Conservation (phyloP, 2,113 vertebrate genomes). For the Dipodomys spectabilis region DNA sequence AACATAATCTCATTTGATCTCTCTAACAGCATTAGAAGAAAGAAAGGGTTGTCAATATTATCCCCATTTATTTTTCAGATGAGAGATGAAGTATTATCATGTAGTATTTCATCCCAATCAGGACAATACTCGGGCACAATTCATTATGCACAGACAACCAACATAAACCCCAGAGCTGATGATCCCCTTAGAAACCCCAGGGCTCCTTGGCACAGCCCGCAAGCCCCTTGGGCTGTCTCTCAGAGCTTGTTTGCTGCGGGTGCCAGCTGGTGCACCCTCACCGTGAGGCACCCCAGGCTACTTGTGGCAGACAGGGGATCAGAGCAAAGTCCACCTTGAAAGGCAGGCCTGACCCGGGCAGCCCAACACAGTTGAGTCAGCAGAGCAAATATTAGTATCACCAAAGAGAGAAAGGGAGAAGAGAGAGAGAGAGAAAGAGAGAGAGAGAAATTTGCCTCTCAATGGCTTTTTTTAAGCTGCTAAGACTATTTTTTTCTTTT, state of each 20-base stretch:
- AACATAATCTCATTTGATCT: constrained; percentile 45
- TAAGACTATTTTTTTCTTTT: too few species aligned
- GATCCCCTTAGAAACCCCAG: neutral
- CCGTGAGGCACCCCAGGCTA: neutral
- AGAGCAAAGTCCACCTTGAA: neutral
- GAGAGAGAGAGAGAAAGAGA: too few species aligned
- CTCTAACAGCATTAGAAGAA: constrained; percentile 12
- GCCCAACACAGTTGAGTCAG: neutral
- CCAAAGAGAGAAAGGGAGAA: too few species aligned
- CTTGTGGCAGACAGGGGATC: neutral
- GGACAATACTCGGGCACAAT: neutral
- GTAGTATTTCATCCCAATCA: neutral
- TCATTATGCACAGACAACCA: neutral
- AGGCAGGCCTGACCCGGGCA: neutral
- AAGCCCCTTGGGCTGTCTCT: neutral
- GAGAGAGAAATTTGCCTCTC: neutral
- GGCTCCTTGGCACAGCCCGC: too few species aligned
- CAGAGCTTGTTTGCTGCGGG: too few species aligned
- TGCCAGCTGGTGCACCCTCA: neutral
- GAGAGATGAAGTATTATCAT: neutral
- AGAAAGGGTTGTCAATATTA: neutral
- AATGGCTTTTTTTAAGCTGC: too few species aligned
- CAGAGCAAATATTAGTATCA: too few species aligned
- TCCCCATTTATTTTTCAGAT: constrained; percentile 17
- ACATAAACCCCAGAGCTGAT: fast-evolving